These are phyloP conservation scores for Cettia cetti DNA, from an alignment of 2,113 vertebrate species.

Conservation along the genomic window DNA sequence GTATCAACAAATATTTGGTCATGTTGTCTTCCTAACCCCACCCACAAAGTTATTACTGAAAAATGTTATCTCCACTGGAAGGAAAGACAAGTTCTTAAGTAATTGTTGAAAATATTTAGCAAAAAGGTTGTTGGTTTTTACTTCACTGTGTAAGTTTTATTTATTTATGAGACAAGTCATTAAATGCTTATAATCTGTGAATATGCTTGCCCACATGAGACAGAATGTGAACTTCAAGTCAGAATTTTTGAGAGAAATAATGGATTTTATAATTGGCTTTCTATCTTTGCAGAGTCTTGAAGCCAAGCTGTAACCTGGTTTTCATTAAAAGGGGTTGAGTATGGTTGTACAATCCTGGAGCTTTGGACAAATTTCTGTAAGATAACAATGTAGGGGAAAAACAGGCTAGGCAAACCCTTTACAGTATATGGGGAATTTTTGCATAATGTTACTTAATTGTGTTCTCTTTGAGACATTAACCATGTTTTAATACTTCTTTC, in stretches of 20 bases:
- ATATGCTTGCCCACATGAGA: not conserved
- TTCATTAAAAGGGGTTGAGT: slow-evolving; percentile 8
- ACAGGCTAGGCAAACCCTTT: not conserved
- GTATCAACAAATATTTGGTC: not conserved
- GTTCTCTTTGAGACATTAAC: slow-evolving; percentile 1
- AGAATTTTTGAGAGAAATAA: not conserved
- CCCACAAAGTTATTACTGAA: slow-evolving; percentile 16
- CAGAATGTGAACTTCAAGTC: not conserved
- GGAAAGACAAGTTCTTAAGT: not conserved
- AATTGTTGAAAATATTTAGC: not conserved
- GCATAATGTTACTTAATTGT: not conserved
- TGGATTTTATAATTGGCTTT: not conserved
- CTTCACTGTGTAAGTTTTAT: not conserved
- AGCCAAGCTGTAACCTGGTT: not conserved
- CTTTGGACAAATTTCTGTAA: slow-evolving; percentile 25
- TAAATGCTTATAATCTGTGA: not conserved
- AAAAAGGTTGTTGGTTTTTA: not conserved
- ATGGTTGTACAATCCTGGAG: not conserved
- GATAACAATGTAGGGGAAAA: not conserved
- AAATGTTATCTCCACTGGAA: not conserved
- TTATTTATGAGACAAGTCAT: not conserved
- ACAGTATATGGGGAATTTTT: not conserved
- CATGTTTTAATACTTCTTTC: slow-evolving; percentile 11
- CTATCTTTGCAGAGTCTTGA: not conserved
- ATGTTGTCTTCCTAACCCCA: not conserved